Evolutionary conservation across 1,140 invertebrate species (phyloP), one percentile per base, ranked within the genome.

Genomic region (Temnothorax longispinosus): DNA sequence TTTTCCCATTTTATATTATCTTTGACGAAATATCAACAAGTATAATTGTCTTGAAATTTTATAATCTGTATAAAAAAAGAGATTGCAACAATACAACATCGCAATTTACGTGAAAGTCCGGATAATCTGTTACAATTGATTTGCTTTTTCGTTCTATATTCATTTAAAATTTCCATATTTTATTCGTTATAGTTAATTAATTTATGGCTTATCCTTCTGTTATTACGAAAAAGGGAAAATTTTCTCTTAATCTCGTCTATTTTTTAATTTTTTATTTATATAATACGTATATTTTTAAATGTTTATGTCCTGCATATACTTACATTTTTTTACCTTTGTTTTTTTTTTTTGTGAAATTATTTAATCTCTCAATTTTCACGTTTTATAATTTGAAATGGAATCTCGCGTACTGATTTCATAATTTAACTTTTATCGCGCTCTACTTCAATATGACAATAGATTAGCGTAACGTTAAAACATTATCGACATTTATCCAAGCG

Each of bases 371-470:
- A 13, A 74, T 54, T 77, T 50, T 62, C 15, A 21, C 27, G 41
- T 32, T 35, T 50, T 13, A 13, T n/a, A 32, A 44, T 44, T 76
- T 60, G 13, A 44, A 77, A 62, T 78, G 6, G 11, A 67, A 32
- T 44, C 15, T 60, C 56, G 11, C 11, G 1, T 67, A 15, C 6
- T 44, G 35, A 27, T 58, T 75, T 41, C 0, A 56, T 41, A 56
- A 35, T 41, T 76, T 15, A 58, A 58, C n/a, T 41, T 58, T 76
- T 75, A 18, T 18, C 27, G 10, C 41, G 52, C 8, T 76, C n/a
- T 58, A 69, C 4, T 69, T 54, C 18, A 41, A 38, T 38, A 32
- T 52, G 35, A 78, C 27, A 27, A 78, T 27, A 78, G 2, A 78
- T 78, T 64, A 47, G 1, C 13, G 10, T 50, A n/a, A 13, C 27